Conservation (phyloP, 2,113 vertebrate genomes). For the Etheostoma cragini region DNA sequence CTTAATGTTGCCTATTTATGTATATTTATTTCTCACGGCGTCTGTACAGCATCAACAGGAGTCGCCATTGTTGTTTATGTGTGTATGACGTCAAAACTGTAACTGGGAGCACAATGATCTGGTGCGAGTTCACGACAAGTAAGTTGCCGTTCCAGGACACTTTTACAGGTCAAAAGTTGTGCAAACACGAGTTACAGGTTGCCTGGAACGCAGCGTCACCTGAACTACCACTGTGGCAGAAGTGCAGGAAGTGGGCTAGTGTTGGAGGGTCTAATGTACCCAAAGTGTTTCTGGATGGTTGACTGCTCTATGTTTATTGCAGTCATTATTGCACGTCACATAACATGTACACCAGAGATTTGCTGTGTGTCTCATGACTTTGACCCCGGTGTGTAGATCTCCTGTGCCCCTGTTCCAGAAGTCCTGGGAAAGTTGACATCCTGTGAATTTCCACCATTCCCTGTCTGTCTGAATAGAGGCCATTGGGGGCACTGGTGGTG, state of each 20-base stretch:
- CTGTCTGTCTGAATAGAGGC: slow-evolving; percentile 6
- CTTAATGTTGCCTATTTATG: no score
- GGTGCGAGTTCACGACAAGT: no score
- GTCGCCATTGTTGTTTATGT: no score
- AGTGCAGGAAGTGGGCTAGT: background rate
- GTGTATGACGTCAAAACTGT: no score
- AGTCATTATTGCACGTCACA: background rate
- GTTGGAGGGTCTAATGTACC: background rate
- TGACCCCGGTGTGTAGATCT: background rate
- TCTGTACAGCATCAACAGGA: no score
- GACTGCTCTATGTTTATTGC: background rate
- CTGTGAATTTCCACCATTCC: slow-evolving; percentile 10
- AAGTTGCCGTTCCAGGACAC: no score
- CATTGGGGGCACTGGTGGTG: background rate
- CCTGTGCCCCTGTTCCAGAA: background rate
- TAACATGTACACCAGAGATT: background rate
- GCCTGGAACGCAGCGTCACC: no score
- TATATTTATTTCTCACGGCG: no score
- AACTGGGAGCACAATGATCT: no score
- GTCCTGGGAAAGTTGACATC: slow-evolving; percentile 9
- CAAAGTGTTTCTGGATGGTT: background rate
- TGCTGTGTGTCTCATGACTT: slow-evolving; percentile 17
- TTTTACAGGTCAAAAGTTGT: no score
- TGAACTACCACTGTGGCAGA: background rate
- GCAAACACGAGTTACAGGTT: no score